These are phyloP conservation scores for Nylanderia fulva DNA, from an alignment of 1,140 invertebrate species.

Conservation along the genomic window DNA sequence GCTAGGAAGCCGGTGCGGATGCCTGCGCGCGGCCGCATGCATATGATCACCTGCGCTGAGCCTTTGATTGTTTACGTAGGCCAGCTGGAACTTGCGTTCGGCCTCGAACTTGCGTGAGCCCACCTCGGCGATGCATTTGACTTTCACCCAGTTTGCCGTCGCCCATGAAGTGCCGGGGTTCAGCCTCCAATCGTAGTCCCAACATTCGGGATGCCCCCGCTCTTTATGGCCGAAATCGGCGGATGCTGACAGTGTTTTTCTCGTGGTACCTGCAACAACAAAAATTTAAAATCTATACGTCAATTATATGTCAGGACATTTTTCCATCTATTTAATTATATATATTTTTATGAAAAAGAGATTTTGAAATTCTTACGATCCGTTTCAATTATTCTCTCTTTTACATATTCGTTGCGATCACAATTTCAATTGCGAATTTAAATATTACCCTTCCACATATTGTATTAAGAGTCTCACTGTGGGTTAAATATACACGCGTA, in stretches of 20 bases:
- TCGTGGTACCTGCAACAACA: slow-evolving; percentile 64
- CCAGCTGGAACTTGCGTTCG: slow-evolving; percentile 66
- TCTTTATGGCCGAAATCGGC: slow-evolving; percentile 9
- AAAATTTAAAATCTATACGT: not conserved
- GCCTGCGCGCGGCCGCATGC: slow-evolving; percentile 52
- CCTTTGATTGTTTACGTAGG: slow-evolving; percentile 75
- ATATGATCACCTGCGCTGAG: slow-evolving; percentile 73
- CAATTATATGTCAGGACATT: not conserved
- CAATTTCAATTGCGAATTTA: not conserved
- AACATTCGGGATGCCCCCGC: slow-evolving; percentile 66
- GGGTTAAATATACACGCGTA: slow-evolving; percentile 13
- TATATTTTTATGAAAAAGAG: not conserved
- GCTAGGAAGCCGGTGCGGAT: slow-evolving; percentile 4
- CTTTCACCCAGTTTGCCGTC: slow-evolving; percentile 47
- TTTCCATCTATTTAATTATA: not conserved
- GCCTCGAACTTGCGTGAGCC: slow-evolving; percentile 59
- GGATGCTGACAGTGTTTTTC: slow-evolving; percentile 72
- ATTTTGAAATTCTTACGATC: slow-evolving; percentile 4
- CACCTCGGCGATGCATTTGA: slow-evolving; percentile 73
- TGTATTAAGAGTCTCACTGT: not conserved
- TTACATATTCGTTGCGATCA: not conserved
- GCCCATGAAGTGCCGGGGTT: slow-evolving; percentile 65
- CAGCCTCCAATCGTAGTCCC: slow-evolving; percentile 72
- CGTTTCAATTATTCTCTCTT: slow-evolving; percentile 21
- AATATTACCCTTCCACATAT: not conserved